Percentiles rank a stretch among this genome's conserved stretches.
Conservation (phyloP, 2,797 vertebrate species). For the Nasua narica region DNA sequence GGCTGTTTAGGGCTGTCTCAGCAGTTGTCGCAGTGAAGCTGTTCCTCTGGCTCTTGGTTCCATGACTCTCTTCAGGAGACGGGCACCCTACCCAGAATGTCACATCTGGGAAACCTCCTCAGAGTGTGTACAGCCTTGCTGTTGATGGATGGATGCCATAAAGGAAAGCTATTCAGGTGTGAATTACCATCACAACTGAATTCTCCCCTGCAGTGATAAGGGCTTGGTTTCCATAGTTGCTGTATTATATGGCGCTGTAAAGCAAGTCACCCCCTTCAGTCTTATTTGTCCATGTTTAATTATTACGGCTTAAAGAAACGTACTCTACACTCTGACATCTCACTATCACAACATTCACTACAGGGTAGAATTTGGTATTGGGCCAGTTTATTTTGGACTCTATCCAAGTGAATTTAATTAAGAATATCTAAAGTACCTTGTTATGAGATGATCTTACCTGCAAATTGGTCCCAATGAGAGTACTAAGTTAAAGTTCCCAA, state of each 20-base stretch:
- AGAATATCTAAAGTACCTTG: conserved; percentile 3
- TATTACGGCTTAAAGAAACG: not conserved
- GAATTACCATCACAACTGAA: conserved; percentile 32
- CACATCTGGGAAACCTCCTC: not conserved
- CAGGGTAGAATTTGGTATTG: not conserved
- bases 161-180: conserved; percentile 17
- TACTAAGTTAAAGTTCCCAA: not conserved
- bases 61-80: not conserved
- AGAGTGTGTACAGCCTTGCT: not conserved
- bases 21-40: not conserved
- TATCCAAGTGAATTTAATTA: conserved; percentile 37
- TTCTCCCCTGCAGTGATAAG: conserved; percentile 8
- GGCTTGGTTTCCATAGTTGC: not conserved
- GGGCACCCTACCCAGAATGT: not conserved
- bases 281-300: conserved; percentile 27
- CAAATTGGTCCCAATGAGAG: conserved; percentile 44
- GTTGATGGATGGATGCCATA: not conserved
- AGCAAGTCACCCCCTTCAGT: not conserved
- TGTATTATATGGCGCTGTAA: not conserved
- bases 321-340: not conserved
- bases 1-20: not conserved
- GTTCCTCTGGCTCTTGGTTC: not conserved
- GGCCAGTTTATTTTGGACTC: conserved; percentile 1
- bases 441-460: conserved; percentile 19
- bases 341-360: not conserved